Percentiles rank a stretch among this genome's conserved stretches.
phyloP scores from a whole-genome alignment of 2,797 vertebrate species.

The Neopelma chrysocephalum region DNA sequence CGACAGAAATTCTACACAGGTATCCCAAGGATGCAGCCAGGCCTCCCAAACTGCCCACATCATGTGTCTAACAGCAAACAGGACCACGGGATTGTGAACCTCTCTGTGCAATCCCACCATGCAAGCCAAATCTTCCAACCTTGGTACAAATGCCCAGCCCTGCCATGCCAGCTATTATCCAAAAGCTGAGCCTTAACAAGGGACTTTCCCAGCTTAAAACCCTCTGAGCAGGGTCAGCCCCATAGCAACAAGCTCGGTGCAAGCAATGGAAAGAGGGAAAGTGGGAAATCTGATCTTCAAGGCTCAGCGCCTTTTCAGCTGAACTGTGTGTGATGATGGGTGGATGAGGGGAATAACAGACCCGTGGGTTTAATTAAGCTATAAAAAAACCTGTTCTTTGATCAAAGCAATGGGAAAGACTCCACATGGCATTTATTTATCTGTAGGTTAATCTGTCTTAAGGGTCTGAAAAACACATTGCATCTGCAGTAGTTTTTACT shows the following conservation, averaged over 20 bases:
- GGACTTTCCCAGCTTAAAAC: not conserved
- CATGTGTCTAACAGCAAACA: not conserved
- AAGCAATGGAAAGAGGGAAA: not conserved
- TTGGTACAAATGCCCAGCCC: not conserved
- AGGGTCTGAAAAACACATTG: not conserved
- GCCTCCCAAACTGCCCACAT: not conserved
- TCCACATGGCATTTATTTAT: constrained; percentile 1
- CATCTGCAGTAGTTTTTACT: not conserved
- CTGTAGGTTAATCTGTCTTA: constrained; percentile 3
- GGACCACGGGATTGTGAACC: accelerated
- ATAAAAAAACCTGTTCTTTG: not conserved
- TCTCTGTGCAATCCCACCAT: not conserved
- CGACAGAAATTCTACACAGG: not conserved
- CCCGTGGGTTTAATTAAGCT: not conserved
- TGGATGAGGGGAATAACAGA: not conserved
- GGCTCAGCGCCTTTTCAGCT: not conserved
- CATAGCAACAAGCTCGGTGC: not conserved
- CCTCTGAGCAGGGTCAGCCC: not conserved
- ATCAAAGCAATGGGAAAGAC: constrained; percentile 36
- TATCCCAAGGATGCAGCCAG: not conserved
- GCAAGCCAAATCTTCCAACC: not conserved
- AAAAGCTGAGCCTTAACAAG: not conserved
- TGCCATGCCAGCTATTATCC: not conserved
- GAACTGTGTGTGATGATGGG: not conserved
- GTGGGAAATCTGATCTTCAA: not conserved